Evolutionary conservation across 2,797 vertebrate species (phyloP), one percentile per base, ranked within the genome.

Genomic region (Sebastes taczanowskii): DNA sequence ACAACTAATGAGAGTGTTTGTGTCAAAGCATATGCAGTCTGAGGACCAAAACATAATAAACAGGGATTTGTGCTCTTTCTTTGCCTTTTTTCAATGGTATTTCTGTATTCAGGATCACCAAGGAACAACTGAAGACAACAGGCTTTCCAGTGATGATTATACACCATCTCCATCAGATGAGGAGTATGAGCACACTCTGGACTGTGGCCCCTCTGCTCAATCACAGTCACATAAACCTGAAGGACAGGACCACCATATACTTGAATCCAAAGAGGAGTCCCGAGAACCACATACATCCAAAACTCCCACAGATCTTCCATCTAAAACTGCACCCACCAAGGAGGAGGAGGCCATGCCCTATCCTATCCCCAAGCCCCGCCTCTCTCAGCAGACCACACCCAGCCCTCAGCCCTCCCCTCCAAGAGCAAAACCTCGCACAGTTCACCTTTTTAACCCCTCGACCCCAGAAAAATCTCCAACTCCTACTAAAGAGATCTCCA

Each of bases 291-390:
- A 42, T 0, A 1, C 25, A 5, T 23, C 71, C 16, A 16, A 80
- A 56, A 5, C 42, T 13, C 65, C 66, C 7, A 13, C 58, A 59
- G 64, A 78, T 14, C 30, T 30, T 61, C 29, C 67, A 7, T 32
- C 68, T 67, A 22, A 83, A 74, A 18, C 38, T 0, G 74, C 18
- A n/a, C 53, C 71, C 0, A 3, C 69, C 11, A 20, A 75, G 49
- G 89, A 83, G 23, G 89, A 83, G 32, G 78, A 86, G 34, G 23
- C 73, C 0, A 5, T 9, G 1, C 20, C 67, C 3, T 27, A 3
- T 63, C 94, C 95, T 0, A 84, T 94, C 59, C 94, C 95, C 5
- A 92, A 92, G 49, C 94, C 93, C 14, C 94, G 95, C 13, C 1
- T 30, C 7, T 93, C 90, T n/a, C 74, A 61, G 30, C 70, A 85